A percentile compares a stretch with the other conserved stretches of the same genome.
Evolutionary conservation across 53 echinoderm and acorn worm species (phyloP).

Genomic region (Arbacia lixula): DNA sequence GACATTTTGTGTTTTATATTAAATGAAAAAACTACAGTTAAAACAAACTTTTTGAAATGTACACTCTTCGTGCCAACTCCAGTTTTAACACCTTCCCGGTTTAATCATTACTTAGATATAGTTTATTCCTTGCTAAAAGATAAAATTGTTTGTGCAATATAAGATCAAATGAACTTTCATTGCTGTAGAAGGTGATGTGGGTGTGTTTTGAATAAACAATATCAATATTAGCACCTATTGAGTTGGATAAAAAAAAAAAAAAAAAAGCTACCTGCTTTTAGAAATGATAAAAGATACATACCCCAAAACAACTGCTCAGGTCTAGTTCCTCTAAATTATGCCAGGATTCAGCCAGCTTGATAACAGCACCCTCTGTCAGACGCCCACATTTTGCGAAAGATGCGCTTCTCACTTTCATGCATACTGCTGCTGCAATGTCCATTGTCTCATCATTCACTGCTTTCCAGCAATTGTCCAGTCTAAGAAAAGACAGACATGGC

Average conservation of each 20-base stretch:
- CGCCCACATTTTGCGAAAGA: conserved; percentile 71
- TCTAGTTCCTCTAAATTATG: conserved; percentile 79
- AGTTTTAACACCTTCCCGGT: too few species aligned
- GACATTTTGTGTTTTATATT: too few species aligned
- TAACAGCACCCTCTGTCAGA: conserved; percentile 70
- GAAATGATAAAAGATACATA: conserved; percentile 25
- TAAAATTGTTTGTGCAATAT: too few species aligned
- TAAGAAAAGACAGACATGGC: conserved; percentile 17
- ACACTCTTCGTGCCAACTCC: too few species aligned
- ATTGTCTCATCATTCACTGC: conserved; percentile 70
- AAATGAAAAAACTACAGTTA: too few species aligned
- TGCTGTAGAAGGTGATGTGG: too few species aligned
- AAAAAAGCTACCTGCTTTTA: background rate
- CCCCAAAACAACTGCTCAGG: conserved; percentile 90
- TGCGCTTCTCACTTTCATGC: conserved; percentile 65
- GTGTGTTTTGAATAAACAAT: background rate
- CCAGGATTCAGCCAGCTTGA: conserved; percentile 67
- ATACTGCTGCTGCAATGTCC: conserved; percentile 60
- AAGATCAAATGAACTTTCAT: too few species aligned
- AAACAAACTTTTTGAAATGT: too few species aligned
- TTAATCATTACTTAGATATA: too few species aligned
- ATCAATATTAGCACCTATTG: background rate
- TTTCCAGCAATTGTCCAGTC: conserved; percentile 85
- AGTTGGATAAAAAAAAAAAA: background rate
- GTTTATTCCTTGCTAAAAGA: too few species aligned